Evolutionary conservation across 1,140 invertebrate species (phyloP).

Genomic region (Drosophila pseudoobscura): DNA sequence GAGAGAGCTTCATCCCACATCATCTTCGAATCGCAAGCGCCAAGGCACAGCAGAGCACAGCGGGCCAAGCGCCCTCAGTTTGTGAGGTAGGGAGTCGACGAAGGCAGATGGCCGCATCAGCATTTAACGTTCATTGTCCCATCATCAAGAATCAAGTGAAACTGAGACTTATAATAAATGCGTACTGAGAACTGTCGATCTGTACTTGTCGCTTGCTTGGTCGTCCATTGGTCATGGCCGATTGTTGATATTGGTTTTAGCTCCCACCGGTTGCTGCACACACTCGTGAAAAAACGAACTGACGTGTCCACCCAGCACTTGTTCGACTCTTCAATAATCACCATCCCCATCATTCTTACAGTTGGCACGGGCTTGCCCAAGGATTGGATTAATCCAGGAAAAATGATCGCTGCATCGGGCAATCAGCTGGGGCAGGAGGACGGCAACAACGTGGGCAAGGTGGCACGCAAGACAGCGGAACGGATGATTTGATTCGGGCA

Average conservation of each 20-base stretch:
- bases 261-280: constrained; percentile 5
- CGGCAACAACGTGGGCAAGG: constrained; percentile 60
- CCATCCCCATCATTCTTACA: constrained; percentile 57
- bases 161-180: constrained; percentile 69
- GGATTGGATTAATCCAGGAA: constrained; percentile 62
- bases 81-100: constrained; percentile 26
- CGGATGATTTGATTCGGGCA: constrained; percentile 52
- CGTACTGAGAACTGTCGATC: constrained; percentile 55
- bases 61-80: constrained; percentile 2
- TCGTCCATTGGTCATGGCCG: neutral
- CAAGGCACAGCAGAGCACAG: neutral
- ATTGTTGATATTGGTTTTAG: constrained; percentile 15
- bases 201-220: constrained; percentile 19
- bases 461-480: constrained; percentile 67
- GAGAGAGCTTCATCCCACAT: constrained; percentile 66
- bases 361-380: constrained; percentile 73
- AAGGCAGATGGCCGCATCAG: constrained; percentile 49
- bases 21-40: constrained; percentile 26
- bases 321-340: constrained; percentile 40
- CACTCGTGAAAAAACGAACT: constrained; percentile 38
- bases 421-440: neutral
- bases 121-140: constrained; percentile 66
- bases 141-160: constrained; percentile 42
- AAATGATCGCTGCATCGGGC: constrained; percentile 31
- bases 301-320: constrained; percentile 2